Base-by-base conservation (phyloP, 1,140 invertebrate species). In the Drosophila willistoni region DNA sequence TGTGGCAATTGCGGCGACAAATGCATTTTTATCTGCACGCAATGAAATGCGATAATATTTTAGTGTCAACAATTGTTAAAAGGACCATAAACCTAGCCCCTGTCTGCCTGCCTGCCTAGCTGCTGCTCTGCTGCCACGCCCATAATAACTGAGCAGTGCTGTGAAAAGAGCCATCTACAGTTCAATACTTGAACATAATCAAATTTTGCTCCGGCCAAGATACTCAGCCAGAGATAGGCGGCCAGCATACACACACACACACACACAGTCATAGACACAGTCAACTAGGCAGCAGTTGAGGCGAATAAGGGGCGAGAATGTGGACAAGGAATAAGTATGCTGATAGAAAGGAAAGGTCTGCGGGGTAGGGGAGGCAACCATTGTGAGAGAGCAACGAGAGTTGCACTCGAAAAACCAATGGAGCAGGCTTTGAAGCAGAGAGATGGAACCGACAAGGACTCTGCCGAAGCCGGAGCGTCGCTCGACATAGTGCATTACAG, bases 41-140 rank as follows among this genome's bases (percentile, higher is more conserved):
- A 91, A 91, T 91, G 89, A 91, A 91, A 90, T 90, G 82, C 85
- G 82, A 91, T 91, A 91, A 91, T 91, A 91, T 91, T 91, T 91
- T 90, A 91, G 82, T 91, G 90, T 91, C 90, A 91, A 91, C 89
- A 91, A 91, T 91, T 91, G 90, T 91, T 91, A 91, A 85, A 91
- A 91, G 81, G 70, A 79, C 81, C 90, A 91, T 91, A 90, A 91
- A 91, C 87, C 89, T 91, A 84, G 83, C 90, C 74, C 36, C 41
- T 34, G 65, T 55, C 55, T 56, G 14, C 36, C 14, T 29, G 14
- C 19, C 47, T 34, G 60, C 63, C 22, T 60, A 29, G 29, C 41
- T 29, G 41, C 42, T 55, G 44, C 29, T 25, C 22, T 39, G 33
- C 34, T 39, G 56, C 55, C 73, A 65, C 65, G 56, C 77, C 66